Base-by-base conservation (phyloP, 2,888 invertebrate genomes). In the Eilema griseolum region DNA sequence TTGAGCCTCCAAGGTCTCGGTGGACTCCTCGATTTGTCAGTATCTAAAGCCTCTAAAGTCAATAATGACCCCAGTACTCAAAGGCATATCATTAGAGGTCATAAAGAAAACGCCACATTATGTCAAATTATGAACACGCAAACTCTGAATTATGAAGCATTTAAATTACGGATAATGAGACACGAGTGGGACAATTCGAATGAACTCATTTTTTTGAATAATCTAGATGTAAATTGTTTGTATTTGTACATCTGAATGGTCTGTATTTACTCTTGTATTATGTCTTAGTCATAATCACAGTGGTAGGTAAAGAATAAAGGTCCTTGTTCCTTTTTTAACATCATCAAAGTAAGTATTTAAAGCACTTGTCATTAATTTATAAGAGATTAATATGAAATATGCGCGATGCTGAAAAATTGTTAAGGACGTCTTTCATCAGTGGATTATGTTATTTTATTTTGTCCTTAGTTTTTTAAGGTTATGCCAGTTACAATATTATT, bases 51-150 rank as follows among this genome's bases (percentile, higher is more conserved):
- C 20, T 3, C 20, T 46, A 52, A 63, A 41, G 24, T 59, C 24
- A 62, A 61, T 59, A 56, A 52, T 63, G 20, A 66, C 28, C 33
- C 12, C 10, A 20, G 23, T 41, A 41, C 20, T 3, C 20, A 26
- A 41, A 41, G 7, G 20, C 20, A 41, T 62, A 41, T 62, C 26
- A 41, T 62, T 62, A 62, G n/a, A 56, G 14, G 59, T 59, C 59
- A 16, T 24, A 52, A 52, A 52, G 52, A 62, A 26, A 62, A 62
- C 46, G 23, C 31, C 5, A 60, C 24, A 61, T 61, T 28, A 61
- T 33, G 37, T 28, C 37, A 60, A 70, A 57, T 66, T 70, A 61
- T 37, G 14, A 59, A 66, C 70, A 70, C 70, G 70, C 70, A 66
- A 70, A 56, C 56, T 56, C 14, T 56, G 24, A 41, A 70, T 66